Evolutionary conservation across 2,113 vertebrate species (phyloP).

Genomic region (Passer montanus): DNA sequence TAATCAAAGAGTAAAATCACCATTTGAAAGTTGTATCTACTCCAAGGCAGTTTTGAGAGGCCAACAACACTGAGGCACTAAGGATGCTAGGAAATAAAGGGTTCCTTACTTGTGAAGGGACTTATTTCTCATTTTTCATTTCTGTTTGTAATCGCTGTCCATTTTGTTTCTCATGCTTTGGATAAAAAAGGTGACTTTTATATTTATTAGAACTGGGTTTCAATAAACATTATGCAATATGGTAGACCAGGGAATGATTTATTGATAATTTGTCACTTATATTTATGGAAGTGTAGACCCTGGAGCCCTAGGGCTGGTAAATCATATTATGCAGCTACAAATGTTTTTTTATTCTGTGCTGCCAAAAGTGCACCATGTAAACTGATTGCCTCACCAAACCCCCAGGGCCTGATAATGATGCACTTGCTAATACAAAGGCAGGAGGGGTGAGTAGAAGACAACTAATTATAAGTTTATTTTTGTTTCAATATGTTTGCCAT

Average conservation of each 20-base stretch:
- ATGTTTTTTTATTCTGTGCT: slow-evolving; percentile 60
- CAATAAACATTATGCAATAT: slow-evolving; percentile 84
- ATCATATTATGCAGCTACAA: slow-evolving; percentile 73
- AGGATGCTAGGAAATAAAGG: slow-evolving; percentile 6
- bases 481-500: slow-evolving; percentile 76
- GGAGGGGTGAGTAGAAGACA: slow-evolving; percentile 45
- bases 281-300: slow-evolving; percentile 80
- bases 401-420: slow-evolving; percentile 38
- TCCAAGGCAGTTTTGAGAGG: background rate
- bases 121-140: slow-evolving; percentile 74
- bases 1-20: slow-evolving; percentile 21
- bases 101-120: slow-evolving; percentile 14
- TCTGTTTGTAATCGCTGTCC: slow-evolving; percentile 83
- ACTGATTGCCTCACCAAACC: slow-evolving; percentile 44
- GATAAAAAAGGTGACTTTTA: slow-evolving; percentile 76
- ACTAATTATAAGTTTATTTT: slow-evolving; percentile 71
- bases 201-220: slow-evolving; percentile 83
- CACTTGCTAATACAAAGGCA: slow-evolving; percentile 65
- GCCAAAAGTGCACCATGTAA: slow-evolving; percentile 47
- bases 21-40: background rate
- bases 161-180: slow-evolving; percentile 79
- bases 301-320: slow-evolving; percentile 75
- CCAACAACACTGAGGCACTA: background rate
- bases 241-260: slow-evolving; percentile 77
- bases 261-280: slow-evolving; percentile 83